A percentile compares a stretch with the other conserved stretches of the same genome.
phyloP scores from a whole-genome alignment of 1,140 invertebrate species.

The Diploscapter pachys region DNA sequence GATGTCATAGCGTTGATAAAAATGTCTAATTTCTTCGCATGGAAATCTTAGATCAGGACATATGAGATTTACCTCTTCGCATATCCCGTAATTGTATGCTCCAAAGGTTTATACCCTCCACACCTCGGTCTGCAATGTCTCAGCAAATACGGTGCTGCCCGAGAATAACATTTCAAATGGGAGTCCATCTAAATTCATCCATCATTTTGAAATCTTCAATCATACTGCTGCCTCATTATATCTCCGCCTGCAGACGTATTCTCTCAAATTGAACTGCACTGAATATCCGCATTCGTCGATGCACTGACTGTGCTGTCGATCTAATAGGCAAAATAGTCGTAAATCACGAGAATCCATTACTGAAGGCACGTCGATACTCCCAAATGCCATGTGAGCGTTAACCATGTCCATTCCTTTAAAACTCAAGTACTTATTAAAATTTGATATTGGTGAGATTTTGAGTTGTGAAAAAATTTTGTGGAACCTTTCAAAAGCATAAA shows the following conservation, averaged over 20 bases:
- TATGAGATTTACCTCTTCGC: slow-evolving; percentile 18
- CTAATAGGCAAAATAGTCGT: slow-evolving; percentile 52
- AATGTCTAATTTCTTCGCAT: background rate
- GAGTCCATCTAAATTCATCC: slow-evolving; percentile 45
- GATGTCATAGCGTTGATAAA: background rate
- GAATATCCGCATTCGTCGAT: slow-evolving; percentile 48
- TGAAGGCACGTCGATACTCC: slow-evolving; percentile 55
- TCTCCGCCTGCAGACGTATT: slow-evolving; percentile 50
- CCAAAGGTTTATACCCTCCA: slow-evolving; percentile 27
- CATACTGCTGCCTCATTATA: slow-evolving; percentile 28
- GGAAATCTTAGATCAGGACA: background rate
- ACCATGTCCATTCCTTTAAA: slow-evolving; percentile 50
- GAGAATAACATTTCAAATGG: slow-evolving; percentile 47
- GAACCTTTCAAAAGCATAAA: no score
- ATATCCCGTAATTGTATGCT: slow-evolving; percentile 25
- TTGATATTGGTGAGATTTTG: no score
- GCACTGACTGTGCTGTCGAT: slow-evolving; percentile 51
- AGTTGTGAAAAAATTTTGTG: no score
- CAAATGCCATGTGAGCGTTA: slow-evolving; percentile 58
- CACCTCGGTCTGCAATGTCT: slow-evolving; percentile 47
- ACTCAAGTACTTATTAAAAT: no score
- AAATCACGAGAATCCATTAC: slow-evolving; percentile 53
- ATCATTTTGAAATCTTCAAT: slow-evolving; percentile 7
- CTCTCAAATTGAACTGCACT: slow-evolving; percentile 57
- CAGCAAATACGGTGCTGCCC: slow-evolving; percentile 45